phyloP scores from a whole-genome alignment of 1,140 invertebrate genomes.

The Orius laevigatus region DNA sequence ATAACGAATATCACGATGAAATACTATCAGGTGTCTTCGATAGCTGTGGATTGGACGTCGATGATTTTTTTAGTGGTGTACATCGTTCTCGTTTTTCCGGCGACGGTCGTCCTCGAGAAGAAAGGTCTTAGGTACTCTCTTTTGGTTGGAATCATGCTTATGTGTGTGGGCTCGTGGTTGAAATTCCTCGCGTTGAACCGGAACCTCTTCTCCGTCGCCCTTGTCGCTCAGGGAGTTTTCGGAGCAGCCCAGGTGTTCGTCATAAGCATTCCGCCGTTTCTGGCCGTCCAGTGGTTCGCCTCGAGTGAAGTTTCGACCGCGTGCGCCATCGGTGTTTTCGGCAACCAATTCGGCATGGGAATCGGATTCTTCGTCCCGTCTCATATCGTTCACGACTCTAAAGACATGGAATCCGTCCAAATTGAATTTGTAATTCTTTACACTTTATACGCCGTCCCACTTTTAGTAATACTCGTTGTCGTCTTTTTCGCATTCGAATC shows the following conservation, averaged over 20 bases:
- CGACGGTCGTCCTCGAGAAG: slow-evolving; percentile 71
- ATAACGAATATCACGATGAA: slow-evolving; percentile 58
- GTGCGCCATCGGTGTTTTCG: slow-evolving; percentile 50
- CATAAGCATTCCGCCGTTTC: slow-evolving; percentile 41
- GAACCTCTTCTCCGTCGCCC: slow-evolving; percentile 35
- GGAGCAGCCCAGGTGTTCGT: slow-evolving; percentile 48
- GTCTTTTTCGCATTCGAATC: slow-evolving; percentile 49
- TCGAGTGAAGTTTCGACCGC: slow-evolving; percentile 44
- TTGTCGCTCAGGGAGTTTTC: slow-evolving; percentile 42
- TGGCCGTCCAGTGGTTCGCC: slow-evolving; percentile 54
- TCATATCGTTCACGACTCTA: slow-evolving; percentile 30
- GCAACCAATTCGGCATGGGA: slow-evolving; percentile 49
- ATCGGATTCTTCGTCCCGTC: slow-evolving; percentile 45
- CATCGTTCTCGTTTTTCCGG: slow-evolving; percentile 91
- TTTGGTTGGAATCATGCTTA: slow-evolving; percentile 40
- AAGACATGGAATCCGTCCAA: slow-evolving; percentile 28
- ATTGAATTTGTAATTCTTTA: slow-evolving; percentile 33
- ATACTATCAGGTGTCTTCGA: slow-evolving; percentile 48
- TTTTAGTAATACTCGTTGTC: slow-evolving; percentile 32
- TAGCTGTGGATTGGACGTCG: slow-evolving; percentile 82
- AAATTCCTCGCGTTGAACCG: slow-evolving; percentile 35
- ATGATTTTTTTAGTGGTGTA: slow-evolving; percentile 96
- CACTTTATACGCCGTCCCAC: slow-evolving; percentile 32
- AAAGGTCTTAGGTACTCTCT: slow-evolving; percentile 40
- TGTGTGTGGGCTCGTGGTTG: slow-evolving; percentile 44